Evolutionary conservation across 2,888 invertebrate genomes (phyloP), one percentile per base, ranked within the genome.

Genomic region (Dendrolimus houi): DNA sequence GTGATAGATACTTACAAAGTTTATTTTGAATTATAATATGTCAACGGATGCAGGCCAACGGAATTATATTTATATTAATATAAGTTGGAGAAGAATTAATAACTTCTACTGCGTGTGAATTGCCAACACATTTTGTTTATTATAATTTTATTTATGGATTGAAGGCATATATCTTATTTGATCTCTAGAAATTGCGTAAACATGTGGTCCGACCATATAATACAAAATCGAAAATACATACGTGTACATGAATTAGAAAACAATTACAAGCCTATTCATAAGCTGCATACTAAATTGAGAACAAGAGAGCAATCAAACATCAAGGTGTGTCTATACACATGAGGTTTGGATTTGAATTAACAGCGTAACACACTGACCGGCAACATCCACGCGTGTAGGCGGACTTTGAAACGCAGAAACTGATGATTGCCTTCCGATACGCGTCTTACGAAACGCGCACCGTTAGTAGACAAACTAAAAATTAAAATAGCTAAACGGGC

Each of bases 391-490:
- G n/a, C 56, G 67, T 64, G 80, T 78, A 80, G 82, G 81, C 76
- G 82, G 73, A 72, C 69, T 72, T 62, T 57, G 70, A 75, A 75
- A 75, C 75, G 72, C 72, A 76, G 75, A 79, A 75, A 66, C 68
- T 71, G 68, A 68, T 68, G 81, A 82, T 47, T 47, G 12, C 47
- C 47, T 47, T 47, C 12, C 47, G 47, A 47, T 47, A 83, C 83
- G 72, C 72, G 72, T 67, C 79, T 85, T 82, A 85, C 83, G 83
- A 85, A 85, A 87, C 76, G 62, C 66, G 71, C 69, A 80, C 87
- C 87, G 88, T 87, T 86, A 86, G 78, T 82, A 85, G 85, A 87
- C 89, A 90, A 88, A 89, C 88, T 85, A 85, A 89, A 88, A 89
- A 88, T 88, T 87, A 89, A 90, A 90, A 90, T 83, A 87, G 85